Percentiles rank a stretch among this genome's conserved stretches.
Evolutionary conservation across 2,797 vertebrate genomes (phyloP).

Genomic region (Hydrolagus colliei): DNA sequence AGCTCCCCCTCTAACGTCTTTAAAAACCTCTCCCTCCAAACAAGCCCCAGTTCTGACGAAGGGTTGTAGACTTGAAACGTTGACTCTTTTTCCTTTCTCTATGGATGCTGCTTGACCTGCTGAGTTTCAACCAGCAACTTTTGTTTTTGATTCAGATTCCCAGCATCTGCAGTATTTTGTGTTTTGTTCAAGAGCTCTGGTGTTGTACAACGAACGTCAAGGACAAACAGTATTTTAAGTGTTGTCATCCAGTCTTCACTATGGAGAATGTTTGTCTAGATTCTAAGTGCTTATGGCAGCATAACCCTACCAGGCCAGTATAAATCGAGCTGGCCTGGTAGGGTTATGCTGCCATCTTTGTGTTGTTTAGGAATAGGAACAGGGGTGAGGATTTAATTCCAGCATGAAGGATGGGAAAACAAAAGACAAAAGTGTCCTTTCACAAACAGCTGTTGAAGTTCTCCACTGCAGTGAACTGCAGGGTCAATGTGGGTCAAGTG

Average conservation of each 20-base stretch:
- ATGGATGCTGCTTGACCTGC: too few species aligned
- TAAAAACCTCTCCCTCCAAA: too few species aligned
- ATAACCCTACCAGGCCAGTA: too few species aligned
- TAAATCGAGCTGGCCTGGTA: background rate
- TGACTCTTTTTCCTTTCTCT: too few species aligned
- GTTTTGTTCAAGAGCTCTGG: background rate
- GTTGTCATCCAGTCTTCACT: background rate
- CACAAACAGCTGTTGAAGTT: background rate
- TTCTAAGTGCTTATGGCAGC: background rate
- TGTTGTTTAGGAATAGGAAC: background rate
- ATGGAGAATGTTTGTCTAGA: background rate
- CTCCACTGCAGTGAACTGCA: background rate
- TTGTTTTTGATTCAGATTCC: too few species aligned
- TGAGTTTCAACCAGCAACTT: too few species aligned
- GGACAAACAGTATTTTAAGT: background rate
- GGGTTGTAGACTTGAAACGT: too few species aligned
- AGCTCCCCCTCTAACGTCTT: too few species aligned
- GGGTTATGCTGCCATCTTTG: background rate
- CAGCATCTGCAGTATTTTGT: too few species aligned
- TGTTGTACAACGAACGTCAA: background rate
- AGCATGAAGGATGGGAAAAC: background rate
- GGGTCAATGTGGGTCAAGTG: background rate
- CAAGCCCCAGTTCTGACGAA: too few species aligned
- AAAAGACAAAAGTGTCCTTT: background rate
- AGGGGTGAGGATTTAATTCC: background rate